Evolutionary conservation across 2,797 vertebrate genomes (phyloP).

Genomic region (Alfaro cultratus): DNA sequence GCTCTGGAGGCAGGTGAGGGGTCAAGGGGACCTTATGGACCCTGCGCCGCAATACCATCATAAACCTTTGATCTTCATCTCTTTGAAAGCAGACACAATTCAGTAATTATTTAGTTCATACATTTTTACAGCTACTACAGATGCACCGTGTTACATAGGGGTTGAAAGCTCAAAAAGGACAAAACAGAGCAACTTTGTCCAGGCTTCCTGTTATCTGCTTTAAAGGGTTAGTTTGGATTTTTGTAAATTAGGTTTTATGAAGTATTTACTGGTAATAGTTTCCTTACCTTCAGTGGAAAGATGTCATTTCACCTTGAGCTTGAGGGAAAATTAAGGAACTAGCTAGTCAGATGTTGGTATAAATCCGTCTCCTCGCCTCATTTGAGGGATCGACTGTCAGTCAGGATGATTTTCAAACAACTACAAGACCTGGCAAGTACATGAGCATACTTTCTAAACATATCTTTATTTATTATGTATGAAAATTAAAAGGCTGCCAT

Average conservation of each 20-base stretch:
- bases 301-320: background rate
- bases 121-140: background rate
- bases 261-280: background rate
- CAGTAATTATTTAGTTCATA: background rate
- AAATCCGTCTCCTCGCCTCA: background rate
- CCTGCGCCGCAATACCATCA: background rate
- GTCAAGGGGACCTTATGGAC: background rate
- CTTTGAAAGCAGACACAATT: background rate
- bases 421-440: background rate
- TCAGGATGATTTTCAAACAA: background rate
- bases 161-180: background rate
- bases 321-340: background rate
- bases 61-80: background rate
- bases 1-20: constrained; percentile 88
- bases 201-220: background rate
- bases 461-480: background rate
- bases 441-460: background rate
- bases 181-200: background rate
- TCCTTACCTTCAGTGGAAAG: background rate
- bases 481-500: background rate
- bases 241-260: background rate
- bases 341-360: background rate
- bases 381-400: background rate
- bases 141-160: background rate
- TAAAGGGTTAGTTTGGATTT: background rate